Evolutionary conservation across 2,797 vertebrate species (phyloP), one percentile per base, ranked within the genome.

Genomic region (Micromesistius poutassou): DNA sequence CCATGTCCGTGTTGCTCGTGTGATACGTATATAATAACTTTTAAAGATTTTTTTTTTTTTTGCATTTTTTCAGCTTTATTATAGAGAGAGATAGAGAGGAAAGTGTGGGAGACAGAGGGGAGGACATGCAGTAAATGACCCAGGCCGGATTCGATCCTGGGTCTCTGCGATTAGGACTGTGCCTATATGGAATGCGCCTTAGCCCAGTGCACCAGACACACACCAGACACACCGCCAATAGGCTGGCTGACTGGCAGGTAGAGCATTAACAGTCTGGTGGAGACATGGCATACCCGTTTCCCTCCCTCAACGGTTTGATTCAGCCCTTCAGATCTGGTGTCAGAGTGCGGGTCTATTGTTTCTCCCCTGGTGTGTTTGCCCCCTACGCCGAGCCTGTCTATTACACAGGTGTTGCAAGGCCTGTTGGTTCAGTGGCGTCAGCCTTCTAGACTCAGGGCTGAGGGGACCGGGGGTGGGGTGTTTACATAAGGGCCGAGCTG

Each of bases 401-500:
- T 19, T 55, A 22, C 46, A 55, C 19, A 55, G 46, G 19, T 55
- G 46, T 42, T 3, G 40, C 12, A 14, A 50, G 46, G 46, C 14
- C 46, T 50, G 16, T 25, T 62, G 55, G 4, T 62, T 62, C 55
- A 62, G 55, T 25, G 55, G 7, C 4, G 0, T 55, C 16, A 16
- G 42, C 2, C 42, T 46, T 13, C 42, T 5, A 16, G 55, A 62
- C 22, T 8, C 22, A n/a, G 55, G n/a, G 55, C 1, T 28, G 62
- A 81, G 81, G 38, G 25, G 75, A 83, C 50, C 30, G 74, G 40
- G 72, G 78, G 76, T 72, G 76, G 30, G 73, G 76, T 81, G 82
- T 83, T 86, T 85, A 76, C 79, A 71, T 74, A 78, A 78, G 73
- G 30, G 73, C 19, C 40, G 40, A 50, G 73, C 78, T 77, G 75